Percentiles rank a stretch among this genome's conserved stretches.
Conservation (phyloP, 1,140 invertebrate species). For the Zaprionus capensis region DNA sequence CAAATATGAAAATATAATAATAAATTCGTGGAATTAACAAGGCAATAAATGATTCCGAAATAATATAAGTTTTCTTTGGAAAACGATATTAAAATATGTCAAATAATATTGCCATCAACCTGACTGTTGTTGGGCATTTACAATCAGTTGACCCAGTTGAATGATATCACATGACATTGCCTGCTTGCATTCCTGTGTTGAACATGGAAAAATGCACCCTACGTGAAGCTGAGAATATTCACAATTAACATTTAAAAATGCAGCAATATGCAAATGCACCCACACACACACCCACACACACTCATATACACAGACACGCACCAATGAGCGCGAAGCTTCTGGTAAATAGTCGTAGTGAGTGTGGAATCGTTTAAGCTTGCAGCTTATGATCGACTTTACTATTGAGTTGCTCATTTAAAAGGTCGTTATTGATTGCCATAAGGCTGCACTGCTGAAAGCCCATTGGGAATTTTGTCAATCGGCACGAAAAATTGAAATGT, state of each 20-base stretch:
- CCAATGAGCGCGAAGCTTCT: background rate
- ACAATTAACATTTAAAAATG: background rate
- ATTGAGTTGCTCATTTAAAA: background rate
- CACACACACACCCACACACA: background rate
- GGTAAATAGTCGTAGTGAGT: background rate
- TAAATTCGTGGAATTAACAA: background rate
- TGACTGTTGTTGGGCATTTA: background rate
- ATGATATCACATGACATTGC: background rate
- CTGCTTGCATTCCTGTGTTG: background rate
- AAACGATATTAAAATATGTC: background rate
- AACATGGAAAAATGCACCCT: background rate
- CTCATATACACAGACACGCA: background rate
- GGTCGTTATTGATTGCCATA: constrained; percentile 4
- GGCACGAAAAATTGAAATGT: constrained; percentile 23
- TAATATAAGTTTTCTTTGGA: background rate
- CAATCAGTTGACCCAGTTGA: background rate
- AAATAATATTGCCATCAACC: background rate
- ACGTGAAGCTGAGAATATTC: background rate
- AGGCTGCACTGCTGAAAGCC: background rate
- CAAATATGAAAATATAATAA: background rate
- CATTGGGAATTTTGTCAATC: constrained; percentile 9
- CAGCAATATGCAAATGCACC: background rate
- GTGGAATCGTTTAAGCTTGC: background rate
- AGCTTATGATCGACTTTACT: constrained; percentile 6
- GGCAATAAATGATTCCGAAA: background rate